Evolutionary conservation across 2,113 vertebrate genomes (phyloP), one percentile per base, ranked within the genome.

Genomic region (Corythornis cristatus): DNA sequence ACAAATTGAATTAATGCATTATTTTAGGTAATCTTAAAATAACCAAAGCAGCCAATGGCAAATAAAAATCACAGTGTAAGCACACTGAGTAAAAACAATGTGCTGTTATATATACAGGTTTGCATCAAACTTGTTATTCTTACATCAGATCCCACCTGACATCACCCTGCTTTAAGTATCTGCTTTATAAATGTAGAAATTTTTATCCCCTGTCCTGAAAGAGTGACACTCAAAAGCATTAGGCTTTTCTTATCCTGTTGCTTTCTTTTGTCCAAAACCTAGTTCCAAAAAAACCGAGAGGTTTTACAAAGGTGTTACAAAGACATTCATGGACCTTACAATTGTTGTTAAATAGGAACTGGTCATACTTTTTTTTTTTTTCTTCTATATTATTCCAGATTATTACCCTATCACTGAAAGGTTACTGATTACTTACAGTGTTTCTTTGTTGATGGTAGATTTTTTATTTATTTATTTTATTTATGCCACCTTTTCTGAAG

Each of bases 261-360:
- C 15, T 23, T 50, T 28, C 17, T 51, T 82, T 65, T 50, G 3
- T 12, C 21, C 5, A 61, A 77, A 48, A 57, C 2, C 14, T 35
- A 12, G 12, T 48, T 77, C 45, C 5, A 35, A 51, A 45, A 17
- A 11, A 2, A 0, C 2, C 2, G 3, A 37, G 37, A 37, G 37
- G 37, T 37, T 37, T 37, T 37, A 37, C 37, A 37, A 12, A 7
- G 7, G 46, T 35, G 43, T 67, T 78, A 6, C 31, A 50, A 21
- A 67, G 6, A n/a, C 33, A 73, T 37, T 29, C 53, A 26, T 25
- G 18, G 23, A 3, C 19, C 3, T n/a, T 18, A 37, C 13, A 62
- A 8, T 6, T 64, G 31, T 57, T 71, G 4, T 70, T 45, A 37
- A 50, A 25, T 6, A 65, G 9, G 9, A 68, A 62, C 3, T 51